These are phyloP conservation scores for Holocentrus rufus DNA, from an alignment of 2,797 vertebrate species.

Conservation along the genomic window DNA sequence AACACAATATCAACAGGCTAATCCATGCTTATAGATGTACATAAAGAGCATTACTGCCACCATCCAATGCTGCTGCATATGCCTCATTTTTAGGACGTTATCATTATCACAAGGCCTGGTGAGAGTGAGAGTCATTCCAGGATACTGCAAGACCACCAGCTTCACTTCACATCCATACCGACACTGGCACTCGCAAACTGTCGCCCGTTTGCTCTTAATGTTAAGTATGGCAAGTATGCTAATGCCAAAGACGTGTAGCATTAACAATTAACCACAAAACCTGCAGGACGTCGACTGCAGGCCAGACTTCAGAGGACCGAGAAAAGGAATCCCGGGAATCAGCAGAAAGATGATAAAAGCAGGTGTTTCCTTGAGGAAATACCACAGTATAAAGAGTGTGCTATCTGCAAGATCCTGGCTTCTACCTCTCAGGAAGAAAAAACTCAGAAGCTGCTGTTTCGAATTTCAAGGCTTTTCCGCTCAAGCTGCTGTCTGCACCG, in stretches of 20 bases:
- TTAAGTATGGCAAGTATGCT: neutral
- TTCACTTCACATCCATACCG: no score
- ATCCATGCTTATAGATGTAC: conserved; percentile 15
- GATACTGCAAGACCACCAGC: no score
- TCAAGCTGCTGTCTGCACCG: conserved; percentile 69
- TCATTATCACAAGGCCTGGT: neutral
- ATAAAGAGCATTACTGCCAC: neutral
- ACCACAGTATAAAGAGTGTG: conserved; percentile 74
- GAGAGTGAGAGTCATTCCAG: no score
- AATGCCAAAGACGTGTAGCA: conserved; percentile 3
- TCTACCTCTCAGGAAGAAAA: conserved; percentile 64
- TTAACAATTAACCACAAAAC: conserved; percentile 20
- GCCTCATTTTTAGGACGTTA: neutral
- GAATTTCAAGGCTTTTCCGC: conserved; percentile 76
- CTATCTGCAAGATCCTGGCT: conserved; percentile 61
- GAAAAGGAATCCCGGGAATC: conserved; percentile 66
- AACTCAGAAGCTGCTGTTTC: conserved; percentile 71
- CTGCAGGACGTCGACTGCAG: conserved; percentile 16
- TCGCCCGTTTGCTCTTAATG: neutral
- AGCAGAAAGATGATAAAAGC: conserved; percentile 73
- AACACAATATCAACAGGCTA: neutral
- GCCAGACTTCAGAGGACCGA: conserved; percentile 17
- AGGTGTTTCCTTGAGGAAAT: conserved; percentile 83
- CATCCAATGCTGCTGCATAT: neutral
- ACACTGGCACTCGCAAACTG: neutral